phyloP scores from a whole-genome alignment of 1,140 invertebrate species.

The Drosophila sulfurigaster region DNA sequence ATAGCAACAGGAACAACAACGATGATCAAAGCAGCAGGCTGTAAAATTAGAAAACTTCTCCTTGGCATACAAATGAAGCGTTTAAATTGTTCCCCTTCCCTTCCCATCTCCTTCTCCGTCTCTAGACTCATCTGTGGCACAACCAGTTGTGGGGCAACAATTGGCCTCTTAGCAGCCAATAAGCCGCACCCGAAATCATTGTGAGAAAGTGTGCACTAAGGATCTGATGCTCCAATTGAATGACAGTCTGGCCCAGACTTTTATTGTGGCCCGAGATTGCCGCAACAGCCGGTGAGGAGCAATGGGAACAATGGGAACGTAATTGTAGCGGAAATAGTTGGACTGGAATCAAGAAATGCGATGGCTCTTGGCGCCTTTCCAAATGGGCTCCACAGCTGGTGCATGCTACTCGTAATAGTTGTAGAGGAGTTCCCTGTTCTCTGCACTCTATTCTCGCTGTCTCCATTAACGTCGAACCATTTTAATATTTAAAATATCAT shows the following conservation, averaged over 20 bases:
- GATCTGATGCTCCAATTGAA: conserved; percentile 28
- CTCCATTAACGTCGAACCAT: conserved; percentile 48
- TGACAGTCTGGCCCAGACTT: conserved; percentile 50
- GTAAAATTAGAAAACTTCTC: conserved; percentile 40
- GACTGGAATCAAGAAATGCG: conserved; percentile 39
- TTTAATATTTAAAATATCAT: conserved; percentile 75
- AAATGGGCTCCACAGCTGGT: conserved; percentile 42
- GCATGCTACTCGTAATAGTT: conserved; percentile 28
- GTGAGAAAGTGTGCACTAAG: conserved; percentile 15
- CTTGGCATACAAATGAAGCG: conserved; percentile 40
- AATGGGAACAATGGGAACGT: conserved; percentile 25
- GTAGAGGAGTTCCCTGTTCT: conserved; percentile 1
- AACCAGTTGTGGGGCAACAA: conserved; percentile 19
- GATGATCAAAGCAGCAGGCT: conserved; percentile 32
- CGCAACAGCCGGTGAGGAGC: conserved; percentile 49
- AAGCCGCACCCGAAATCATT: conserved; percentile 44
- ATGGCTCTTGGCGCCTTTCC: conserved; percentile 44
- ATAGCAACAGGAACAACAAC: not conserved
- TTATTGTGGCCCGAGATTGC: conserved; percentile 65
- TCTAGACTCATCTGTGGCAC: not conserved
- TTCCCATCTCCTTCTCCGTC: not conserved
- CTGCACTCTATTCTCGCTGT: not conserved
- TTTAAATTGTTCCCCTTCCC: conserved; percentile 27
- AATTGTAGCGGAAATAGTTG: conserved; percentile 60
- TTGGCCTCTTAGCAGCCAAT: conserved; percentile 67